These are phyloP conservation scores for Tenthredo amoena DNA, from an alignment of 2,888 invertebrate genomes.

Conservation along the genomic window DNA sequence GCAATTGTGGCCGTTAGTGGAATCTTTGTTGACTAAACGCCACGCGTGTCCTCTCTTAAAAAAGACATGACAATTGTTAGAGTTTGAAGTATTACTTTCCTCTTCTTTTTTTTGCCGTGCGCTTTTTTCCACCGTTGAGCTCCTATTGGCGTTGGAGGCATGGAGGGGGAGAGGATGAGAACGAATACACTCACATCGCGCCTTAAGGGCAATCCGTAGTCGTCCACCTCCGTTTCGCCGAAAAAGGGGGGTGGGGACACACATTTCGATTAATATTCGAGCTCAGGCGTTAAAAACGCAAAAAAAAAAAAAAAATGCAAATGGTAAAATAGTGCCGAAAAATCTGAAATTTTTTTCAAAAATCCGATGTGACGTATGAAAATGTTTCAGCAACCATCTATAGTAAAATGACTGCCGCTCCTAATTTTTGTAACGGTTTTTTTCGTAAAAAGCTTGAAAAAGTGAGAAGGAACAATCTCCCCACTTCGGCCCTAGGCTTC, in stretches of 20 bases:
- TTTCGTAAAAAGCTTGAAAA: conserved; percentile 6
- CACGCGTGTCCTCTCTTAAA: background rate
- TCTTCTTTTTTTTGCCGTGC: background rate
- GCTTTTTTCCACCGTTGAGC: background rate
- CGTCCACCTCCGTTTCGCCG: no score
- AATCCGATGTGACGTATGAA: conserved; percentile 1
- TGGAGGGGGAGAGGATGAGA: no score
- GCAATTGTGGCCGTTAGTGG: background rate
- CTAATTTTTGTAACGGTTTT: background rate
- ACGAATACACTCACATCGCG: no score
- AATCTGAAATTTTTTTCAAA: background rate
- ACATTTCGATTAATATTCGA: no score
- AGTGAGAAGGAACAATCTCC: conserved; percentile 9
- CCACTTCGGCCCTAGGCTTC: background rate
- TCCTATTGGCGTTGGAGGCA: no score
- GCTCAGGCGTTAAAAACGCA: no score
- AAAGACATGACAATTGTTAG: background rate
- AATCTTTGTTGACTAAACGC: background rate
- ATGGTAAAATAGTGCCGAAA: background rate
- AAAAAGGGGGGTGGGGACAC: no score
- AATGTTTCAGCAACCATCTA: conserved; percentile 15
- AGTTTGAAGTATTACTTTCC: background rate
- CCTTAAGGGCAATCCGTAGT: no score
- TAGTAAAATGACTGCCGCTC: background rate
- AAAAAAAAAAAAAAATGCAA: no score